Conservation (phyloP, 2,888 invertebrate genomes). For the Aethes cnicana region DNA sequence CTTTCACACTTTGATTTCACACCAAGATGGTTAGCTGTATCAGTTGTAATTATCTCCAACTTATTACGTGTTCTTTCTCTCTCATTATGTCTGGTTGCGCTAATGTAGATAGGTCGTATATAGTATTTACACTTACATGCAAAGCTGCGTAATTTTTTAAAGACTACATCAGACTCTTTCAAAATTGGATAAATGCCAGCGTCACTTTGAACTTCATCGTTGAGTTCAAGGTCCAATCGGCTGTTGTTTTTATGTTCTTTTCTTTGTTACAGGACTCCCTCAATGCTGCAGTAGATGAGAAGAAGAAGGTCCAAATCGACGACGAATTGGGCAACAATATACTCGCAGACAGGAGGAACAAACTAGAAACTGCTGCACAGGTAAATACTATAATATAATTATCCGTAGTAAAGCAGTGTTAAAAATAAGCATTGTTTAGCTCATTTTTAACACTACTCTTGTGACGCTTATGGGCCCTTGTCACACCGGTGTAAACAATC, state of each 20-base stretch:
- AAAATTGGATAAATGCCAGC: too few species aligned
- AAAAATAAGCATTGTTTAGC: too few species aligned
- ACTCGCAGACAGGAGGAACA: conserved; percentile 72
- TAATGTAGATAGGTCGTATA: not conserved
- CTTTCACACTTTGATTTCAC: conserved; percentile 38
- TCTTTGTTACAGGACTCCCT: conserved; percentile 72
- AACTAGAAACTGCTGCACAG: conserved; percentile 83
- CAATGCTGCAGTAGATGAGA: conserved; percentile 69
- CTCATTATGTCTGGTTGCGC: not conserved
- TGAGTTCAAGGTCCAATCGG: too few species aligned
- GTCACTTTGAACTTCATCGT: too few species aligned
- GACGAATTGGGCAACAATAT: conserved; percentile 71
- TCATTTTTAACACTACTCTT: too few species aligned
- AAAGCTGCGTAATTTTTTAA: too few species aligned
- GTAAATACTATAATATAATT: conserved; percentile 46
- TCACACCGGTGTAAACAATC: too few species aligned
- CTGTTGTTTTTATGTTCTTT: conserved; percentile 6
- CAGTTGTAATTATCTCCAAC: conserved; percentile 17
- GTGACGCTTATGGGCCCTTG: too few species aligned
- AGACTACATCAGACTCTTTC: too few species aligned
- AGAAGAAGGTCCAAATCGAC: conserved; percentile 69
- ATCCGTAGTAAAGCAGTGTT: too few species aligned
- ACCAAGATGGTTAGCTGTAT: conserved; percentile 19
- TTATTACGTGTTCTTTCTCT: not conserved
- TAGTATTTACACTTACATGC: too few species aligned